Base-by-base conservation (phyloP, 1,140 invertebrate species). In the Dufourea novaeangliae region DNA sequence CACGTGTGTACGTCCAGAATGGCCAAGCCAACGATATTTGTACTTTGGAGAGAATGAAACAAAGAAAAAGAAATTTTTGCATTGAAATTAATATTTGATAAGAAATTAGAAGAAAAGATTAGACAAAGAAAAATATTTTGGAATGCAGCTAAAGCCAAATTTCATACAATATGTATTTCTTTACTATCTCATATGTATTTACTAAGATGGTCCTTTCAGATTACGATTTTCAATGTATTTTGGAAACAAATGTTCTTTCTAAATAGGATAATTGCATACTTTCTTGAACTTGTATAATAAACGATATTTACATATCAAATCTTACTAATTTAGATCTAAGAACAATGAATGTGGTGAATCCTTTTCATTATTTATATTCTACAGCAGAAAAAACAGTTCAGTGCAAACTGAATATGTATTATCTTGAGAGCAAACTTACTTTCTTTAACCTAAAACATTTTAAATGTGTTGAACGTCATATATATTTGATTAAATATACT, bases 1-100 rank as follows among this genome's bases (percentile, higher is more conserved):
- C 74, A 80, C 34, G 64, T 56, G 72, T 81, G 79, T 80, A 63
- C 86, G 82, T 76, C 83, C 84, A 83, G 67, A 78, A 88, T 86
- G 54, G 87, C 90, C 89, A 88, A 91, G 90, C 87, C 90, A 91
- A 90, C 90, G 11, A 69, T 76, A 46, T 79, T 78, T 71, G 61
- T 70, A 68, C 70, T 78, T 72, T 59, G 11, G 44, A 70, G n/a
- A 17, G 59, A 25, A 82, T n/a, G 17, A 67, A 22, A 22, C n/a
- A 20, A 46, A 73, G 11, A n/a, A 72, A 46, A 74, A 34, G 5
- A 56, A 78, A 61, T 12, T 70, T 71, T 79, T 66, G 20, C 63
- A 72, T 62, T 50, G 46, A 63, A 44, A 44, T 67, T 44, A 41
- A 71, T 34, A 29, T 77, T 57, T 52, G 27, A 62, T 57, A 70